Base-by-base conservation (phyloP, 2,797 vertebrate genomes). In the Danio kyathit region DNA sequence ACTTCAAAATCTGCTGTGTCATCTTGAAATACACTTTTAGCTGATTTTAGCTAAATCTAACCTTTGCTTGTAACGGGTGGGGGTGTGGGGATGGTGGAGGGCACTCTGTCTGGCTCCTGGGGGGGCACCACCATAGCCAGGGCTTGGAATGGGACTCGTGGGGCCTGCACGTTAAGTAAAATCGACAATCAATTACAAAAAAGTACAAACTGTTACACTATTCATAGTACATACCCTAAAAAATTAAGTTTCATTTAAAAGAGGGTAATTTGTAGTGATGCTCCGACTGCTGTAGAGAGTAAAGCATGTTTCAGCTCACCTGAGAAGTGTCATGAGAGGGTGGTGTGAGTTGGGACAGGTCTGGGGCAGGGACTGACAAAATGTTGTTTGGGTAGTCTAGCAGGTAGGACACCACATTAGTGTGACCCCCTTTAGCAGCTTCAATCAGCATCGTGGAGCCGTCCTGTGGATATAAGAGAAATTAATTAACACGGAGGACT, bases 391-490 rank as follows among this genome's bases (percentile, higher is more conserved):
- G 98, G 90, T 99, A 99, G 94, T 99, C 98, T 94, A 99, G 94
- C 88, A 99, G 91, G 90, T 99, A 99, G 85, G 97, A 99, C 92
- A 99, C 98, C 84, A 99, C 98, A 77, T 98, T 99, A 82, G 98
- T 99, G 92, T 99, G 98, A 85, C 98, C 98, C 87, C 98, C 98
- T 88, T 99, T 99, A 93, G 98, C 98, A 87, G 98, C 98, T 96
- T 99, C 98, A 87, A 99, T 99, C 86, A 99, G 96, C 97, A 99
- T 99, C 59, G 97, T 99, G 51, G 97, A 99, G 79, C 97, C 98
- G 94, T 99, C 98, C 98, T 99, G 88, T 29, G 76, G 69, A 56
- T 1, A 66, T 46, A 21, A 79, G n/a, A 57, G 7, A 69, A 49
- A 56, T 7, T 14, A 19, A 64, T 79, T 63, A 84, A 63, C 49